Base-by-base conservation (phyloP, 2,797 vertebrate genomes). In the Thripadectes ignobilis region DNA sequence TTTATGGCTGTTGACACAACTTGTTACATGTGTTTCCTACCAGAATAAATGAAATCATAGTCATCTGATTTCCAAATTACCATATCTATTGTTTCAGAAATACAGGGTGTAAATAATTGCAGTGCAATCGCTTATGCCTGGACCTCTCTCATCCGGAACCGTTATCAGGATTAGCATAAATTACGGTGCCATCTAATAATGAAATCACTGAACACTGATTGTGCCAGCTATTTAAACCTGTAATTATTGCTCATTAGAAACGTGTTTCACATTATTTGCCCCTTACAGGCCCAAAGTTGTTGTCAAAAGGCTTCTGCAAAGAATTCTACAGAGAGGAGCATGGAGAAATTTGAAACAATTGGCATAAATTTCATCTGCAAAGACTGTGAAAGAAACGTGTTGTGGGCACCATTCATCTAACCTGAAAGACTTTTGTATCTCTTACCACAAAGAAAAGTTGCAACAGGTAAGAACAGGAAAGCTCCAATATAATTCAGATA, bases 161-260 rank as follows among this genome's bases (percentile, higher is more conserved):
- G 95, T 97, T 98, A 98, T 97, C 97, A 97, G 97, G 97, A 98
- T 98, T 98, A 98, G 97, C 97, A 98, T 98, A 98, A 98, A 98
- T 98, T 98, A 98, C 92, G 77, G 97, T 97, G 96, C 97, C 97
- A 98, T 97, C 97, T 98, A 97, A 97, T 98, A 98, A 98, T 97
- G 97, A 98, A 98, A 98, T 98, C 97, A 98, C 96, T 97, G 97
- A 98, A 96, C 96, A 95, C 95, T 98, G 98, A 98, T 98, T 98
- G 97, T 98, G 96, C 93, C 95, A 98, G 96, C 97, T 98, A 97
- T 97, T 98, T 98, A 98, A 98, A 98, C 98, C 97, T 98, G 85
- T 97, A 98, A 98, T 98, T 98, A 98, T 97, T 97, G 95, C 95
- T 98, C 97, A 98, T 98, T 98, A 98, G 95, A 97, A 97, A 97